Evolutionary conservation across 2,113 vertebrate genomes (phyloP).

Genomic region (Mastomys natalensis): DNA sequence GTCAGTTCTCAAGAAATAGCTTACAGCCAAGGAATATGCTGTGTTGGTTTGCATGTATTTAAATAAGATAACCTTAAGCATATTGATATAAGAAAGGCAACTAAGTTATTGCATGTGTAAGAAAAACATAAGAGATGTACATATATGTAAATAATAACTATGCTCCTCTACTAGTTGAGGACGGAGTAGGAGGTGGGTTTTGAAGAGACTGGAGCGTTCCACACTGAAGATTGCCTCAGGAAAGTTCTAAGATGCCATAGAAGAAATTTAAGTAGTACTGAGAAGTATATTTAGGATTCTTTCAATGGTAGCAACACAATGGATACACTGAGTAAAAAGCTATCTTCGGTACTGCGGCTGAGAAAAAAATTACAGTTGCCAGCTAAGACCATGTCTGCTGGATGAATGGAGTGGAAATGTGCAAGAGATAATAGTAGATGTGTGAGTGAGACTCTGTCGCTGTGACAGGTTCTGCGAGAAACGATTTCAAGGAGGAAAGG

Average conservation of each 20-base stretch:
- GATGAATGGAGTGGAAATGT: not conserved
- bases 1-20: conserved; percentile 9
- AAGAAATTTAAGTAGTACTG: not conserved
- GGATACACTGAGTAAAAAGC: not conserved
- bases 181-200: not conserved
- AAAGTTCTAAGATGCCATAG: not conserved
- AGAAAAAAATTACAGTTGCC: not conserved
- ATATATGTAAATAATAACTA: not conserved
- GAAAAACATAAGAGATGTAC: not conserved
- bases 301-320: not conserved
- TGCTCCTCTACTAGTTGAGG: not conserved
- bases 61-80: not conserved
- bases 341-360: not conserved
- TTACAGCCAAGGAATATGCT: not conserved
- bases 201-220: not conserved
- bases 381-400: not conserved
- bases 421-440: not conserved
- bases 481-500: not conserved
- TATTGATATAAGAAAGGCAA: not conserved
- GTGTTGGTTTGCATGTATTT: not conserved
- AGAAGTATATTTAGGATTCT: not conserved
- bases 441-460: not conserved
- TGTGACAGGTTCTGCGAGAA: not conserved
- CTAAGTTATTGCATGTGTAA: not conserved
- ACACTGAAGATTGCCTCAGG: not conserved